Evolutionary conservation across 2,113 vertebrate species (phyloP), one percentile per base, ranked within the genome.

Genomic region (Oenanthe oenanthe): DNA sequence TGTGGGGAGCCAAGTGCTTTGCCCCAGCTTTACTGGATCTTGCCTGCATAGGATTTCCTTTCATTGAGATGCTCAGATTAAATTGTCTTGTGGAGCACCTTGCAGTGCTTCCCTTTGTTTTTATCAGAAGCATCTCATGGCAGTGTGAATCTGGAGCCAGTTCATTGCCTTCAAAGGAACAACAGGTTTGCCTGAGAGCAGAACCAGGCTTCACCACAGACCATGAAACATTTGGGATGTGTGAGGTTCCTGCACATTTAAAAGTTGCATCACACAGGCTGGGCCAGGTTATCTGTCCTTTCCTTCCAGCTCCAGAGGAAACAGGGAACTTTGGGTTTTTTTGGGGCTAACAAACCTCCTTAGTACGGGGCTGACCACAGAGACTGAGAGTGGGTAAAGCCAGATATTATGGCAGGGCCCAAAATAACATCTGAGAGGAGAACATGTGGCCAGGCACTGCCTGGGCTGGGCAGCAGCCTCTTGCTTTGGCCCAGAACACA

Each of bases 381-480:
- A 72, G 24, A 32, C 14, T 1, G 2, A 94, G 71, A 89, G 63
- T 56, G 90, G 57, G 77, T 63, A 75, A 87, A 92, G 45, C 14
- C 84, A 85, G 40, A 45, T 81, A 8, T 91, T 94, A 57, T 72
- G 48, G 45, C 28, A 85, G 47, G 34, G 43, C 62, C 57, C 57
- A 85, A 42, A 96, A 89, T 45, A 95, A 75, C 89, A 73, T 65
- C 73, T 94, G 81, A 67, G 22, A 47, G 66, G 43, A 91, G 53
- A 43, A 40, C 56, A 47, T 1, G 5, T 56, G 61, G 53, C 75
- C 92, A 95, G 47, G 51, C 1, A 4, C 32, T 80, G 56, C 68
- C 42, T 58, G 65, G 47, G 50, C 50, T 92, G 68, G 42, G 50
- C 48, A 82, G 81, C 73, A 86, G 60, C 34, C 43, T 10, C n/a